phyloP scores from a whole-genome alignment of 2,113 vertebrate genomes.

The Oncorhynchus nerka region DNA sequence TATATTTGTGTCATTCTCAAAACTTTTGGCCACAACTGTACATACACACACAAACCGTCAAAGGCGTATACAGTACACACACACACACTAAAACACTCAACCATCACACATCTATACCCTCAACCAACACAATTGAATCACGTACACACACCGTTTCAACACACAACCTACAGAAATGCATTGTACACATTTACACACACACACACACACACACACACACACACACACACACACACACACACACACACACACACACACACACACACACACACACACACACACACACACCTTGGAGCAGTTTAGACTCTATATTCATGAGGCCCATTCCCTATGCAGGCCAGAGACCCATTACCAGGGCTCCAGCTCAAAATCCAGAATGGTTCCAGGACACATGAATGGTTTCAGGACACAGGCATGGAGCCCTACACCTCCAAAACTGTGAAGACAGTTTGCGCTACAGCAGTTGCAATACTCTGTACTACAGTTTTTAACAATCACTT shows the following conservation, averaged over 20 bases:
- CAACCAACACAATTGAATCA: slow-evolving; percentile 56
- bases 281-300: slow-evolving; percentile 66
- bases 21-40: too few species aligned
- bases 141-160: slow-evolving; percentile 44
- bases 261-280: slow-evolving; percentile 27
- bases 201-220: slow-evolving; percentile 1
- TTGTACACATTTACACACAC: neutral
- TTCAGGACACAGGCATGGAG: slow-evolving; percentile 44
- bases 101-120: slow-evolving; percentile 5
- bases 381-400: slow-evolving; percentile 49
- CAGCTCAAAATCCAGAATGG: slow-evolving; percentile 51
- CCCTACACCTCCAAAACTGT: slow-evolving; percentile 1
- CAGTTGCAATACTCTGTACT: neutral
- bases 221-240: slow-evolving; percentile 42
- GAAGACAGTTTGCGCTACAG: neutral
- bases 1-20: too few species aligned
- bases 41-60: too few species aligned
- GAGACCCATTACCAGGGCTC: slow-evolving; percentile 49
- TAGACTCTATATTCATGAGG: slow-evolving; percentile 73
- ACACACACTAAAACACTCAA: too few species aligned
- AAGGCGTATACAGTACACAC: neutral
- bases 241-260: slow-evolving; percentile 49
- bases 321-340: slow-evolving; percentile 54
- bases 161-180: slow-evolving; percentile 13
- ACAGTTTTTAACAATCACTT: neutral